Percentiles rank a stretch among this genome's conserved stretches.
These are phyloP conservation scores for Holothuria leucospilota DNA, from an alignment of 53 echinoderm and acorn worm species.

Conservation along the genomic window DNA sequence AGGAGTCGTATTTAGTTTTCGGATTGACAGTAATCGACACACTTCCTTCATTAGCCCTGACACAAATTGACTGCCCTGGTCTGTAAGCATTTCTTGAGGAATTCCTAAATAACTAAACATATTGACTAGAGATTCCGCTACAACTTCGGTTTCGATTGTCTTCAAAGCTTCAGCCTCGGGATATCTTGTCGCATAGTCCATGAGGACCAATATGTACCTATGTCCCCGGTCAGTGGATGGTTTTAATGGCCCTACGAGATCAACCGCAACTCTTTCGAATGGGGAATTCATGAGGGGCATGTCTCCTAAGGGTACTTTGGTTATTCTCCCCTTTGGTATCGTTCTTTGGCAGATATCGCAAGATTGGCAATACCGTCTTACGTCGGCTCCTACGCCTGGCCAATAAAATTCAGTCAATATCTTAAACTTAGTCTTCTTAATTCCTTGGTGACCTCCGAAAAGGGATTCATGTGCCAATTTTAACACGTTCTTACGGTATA, in stretches of 20 bases:
- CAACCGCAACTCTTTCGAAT: constrained; percentile 50
- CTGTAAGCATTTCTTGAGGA: constrained; percentile 44
- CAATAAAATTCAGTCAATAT: constrained; percentile 53
- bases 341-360: constrained; percentile 63
- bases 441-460: constrained; percentile 59
- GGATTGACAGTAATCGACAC: constrained; percentile 45
- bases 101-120: constrained; percentile 51
- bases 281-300: constrained; percentile 55
- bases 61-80: constrained; percentile 47
- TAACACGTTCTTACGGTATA: constrained; percentile 14
- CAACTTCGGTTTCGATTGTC: constrained; percentile 51
- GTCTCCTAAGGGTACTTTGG: constrained; percentile 40
- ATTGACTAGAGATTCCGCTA: constrained; percentile 35
- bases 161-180: constrained; percentile 46
- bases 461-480: constrained; percentile 56
- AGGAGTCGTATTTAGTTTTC: constrained; percentile 24
- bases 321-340: constrained; percentile 20
- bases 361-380: constrained; percentile 28
- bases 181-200: constrained; percentile 54
- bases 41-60: constrained; percentile 39
- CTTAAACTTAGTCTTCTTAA: constrained; percentile 28
- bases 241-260: constrained; percentile 52
- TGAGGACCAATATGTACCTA: constrained; percentile 42
- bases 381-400: constrained; percentile 41
- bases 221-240: constrained; percentile 8